phyloP scores from a whole-genome alignment of 1,140 invertebrate genomes.

The Melipona quadrifasciata region DNA sequence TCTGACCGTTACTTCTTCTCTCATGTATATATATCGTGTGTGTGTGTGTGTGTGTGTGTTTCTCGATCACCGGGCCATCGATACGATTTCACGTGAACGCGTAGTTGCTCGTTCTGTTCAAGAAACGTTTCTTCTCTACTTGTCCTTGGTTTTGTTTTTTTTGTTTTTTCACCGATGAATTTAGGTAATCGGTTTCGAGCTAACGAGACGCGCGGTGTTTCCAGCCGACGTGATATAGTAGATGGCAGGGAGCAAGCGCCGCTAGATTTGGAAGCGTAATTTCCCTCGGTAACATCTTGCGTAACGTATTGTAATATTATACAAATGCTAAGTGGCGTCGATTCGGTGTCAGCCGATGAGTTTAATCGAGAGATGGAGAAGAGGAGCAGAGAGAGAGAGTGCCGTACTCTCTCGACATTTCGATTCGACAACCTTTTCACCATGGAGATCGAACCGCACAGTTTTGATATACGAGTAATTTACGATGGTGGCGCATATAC shows the following conservation, averaged over 20 bases:
- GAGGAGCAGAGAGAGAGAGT: too few relatives aligned
- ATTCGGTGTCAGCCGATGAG: background rate
- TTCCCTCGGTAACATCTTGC: background rate
- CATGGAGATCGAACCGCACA: conserved; percentile 3
- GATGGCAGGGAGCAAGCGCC: background rate
- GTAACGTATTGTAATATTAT: background rate
- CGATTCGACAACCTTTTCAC: background rate
- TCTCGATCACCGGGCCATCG: too few relatives aligned
- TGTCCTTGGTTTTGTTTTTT: too few relatives aligned
- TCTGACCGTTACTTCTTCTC: conserved; percentile 42
- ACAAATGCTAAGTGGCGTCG: too few relatives aligned
- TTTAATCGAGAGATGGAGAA: too few relatives aligned
- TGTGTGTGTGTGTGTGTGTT: too few relatives aligned
- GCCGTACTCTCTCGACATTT: background rate
- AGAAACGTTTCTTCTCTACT: background rate
- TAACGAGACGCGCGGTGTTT: background rate
- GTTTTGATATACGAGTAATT: conserved; percentile 46
- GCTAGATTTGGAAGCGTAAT: background rate
- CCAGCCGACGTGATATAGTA: too few relatives aligned
- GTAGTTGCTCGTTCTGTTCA: background rate
- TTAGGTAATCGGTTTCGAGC: background rate
- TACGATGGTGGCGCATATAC: conserved; percentile 28
- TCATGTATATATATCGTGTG: background rate
- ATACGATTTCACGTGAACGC: background rate
- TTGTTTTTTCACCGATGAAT: background rate